Evolutionary conservation across 2,113 vertebrate species (phyloP), one percentile per base, ranked within the genome.

Genomic region (Callaeas wilsoni): DNA sequence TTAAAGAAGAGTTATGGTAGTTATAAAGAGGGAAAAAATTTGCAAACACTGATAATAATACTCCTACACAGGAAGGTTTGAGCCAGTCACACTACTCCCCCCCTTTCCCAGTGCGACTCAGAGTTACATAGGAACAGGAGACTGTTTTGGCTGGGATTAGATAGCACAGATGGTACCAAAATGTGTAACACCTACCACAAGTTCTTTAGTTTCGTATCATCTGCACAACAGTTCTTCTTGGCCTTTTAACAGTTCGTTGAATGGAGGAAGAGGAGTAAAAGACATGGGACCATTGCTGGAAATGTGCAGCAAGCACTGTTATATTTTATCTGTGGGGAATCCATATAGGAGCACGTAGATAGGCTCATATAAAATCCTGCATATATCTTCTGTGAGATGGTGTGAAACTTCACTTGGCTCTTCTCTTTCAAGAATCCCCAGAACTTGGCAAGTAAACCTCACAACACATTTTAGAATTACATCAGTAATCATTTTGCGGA

Each of bases 1-100:
- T 96, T 94, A 96, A 96, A 82, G 97, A 96, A 97, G 97, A 95
- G 90, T 97, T 96, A 93, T 78, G 92, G 95, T 86, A 94, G 96
- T 96, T 96, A 93, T 70, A 94, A 97, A 96, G 92, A 93, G 88
- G 92, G 92, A 95, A 95, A 97, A 96, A 92, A 97, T 91, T 97
- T 97, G 87, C 90, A 95, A 96, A 97, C 91, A 97, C 97, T 95
- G 91, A 97, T 97, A 94, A 91, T 97, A 96, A 97, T 97, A 96
- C 97, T 97, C 96, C 97, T 95, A 96, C 96, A 95, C 83, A 80
- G 87, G 79, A 96, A 92, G 81, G 93, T 92, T 77, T 90, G 95
- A 94, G 95, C 92, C 93, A 96, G 94, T 91, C 95, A 91, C 93
- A 89, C 92, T 96, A 89, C 96, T 96, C 77, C 87, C 80, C 71